These are phyloP conservation scores for Trachelus iudaicus DNA, from an alignment of 2,888 invertebrate species.

Conservation along the genomic window DNA sequence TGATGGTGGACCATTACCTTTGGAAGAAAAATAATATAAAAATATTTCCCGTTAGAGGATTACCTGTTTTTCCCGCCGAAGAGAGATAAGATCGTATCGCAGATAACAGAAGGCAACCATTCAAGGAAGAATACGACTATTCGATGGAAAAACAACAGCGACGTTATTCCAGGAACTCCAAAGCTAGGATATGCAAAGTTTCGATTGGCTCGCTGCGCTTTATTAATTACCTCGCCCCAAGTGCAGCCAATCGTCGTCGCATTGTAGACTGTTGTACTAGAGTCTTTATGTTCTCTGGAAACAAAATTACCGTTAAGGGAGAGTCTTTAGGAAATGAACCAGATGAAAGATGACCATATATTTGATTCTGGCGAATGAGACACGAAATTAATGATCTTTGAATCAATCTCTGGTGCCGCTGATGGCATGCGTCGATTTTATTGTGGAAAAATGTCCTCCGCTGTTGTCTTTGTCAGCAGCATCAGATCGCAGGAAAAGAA, in stretches of 20 bases:
- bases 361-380: background rate
- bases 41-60: no score
- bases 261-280: conserved; percentile 43
- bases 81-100: conserved; percentile 42
- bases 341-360: background rate
- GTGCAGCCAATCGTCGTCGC: conserved; percentile 43
- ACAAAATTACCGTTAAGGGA: background rate
- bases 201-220: conserved; percentile 38
- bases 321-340: background rate
- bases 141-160: conserved; percentile 41
- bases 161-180: conserved; percentile 51
- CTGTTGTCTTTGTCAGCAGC: background rate
- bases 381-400: background rate
- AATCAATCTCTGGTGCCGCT: no score
- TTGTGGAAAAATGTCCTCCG: no score
- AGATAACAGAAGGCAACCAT: conserved; percentile 53
- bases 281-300: conserved; percentile 25
- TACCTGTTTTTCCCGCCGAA: conserved; percentile 48
- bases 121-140: conserved; percentile 48
- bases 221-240: conserved; percentile 49
- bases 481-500: background rate
- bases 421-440: background rate
- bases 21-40: no score
- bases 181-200: conserved; percentile 55
- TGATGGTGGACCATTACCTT: no score